Evolutionary conservation across 2,113 vertebrate species (phyloP), one percentile per base, ranked within the genome.

Genomic region (Pavo muticus): DNA sequence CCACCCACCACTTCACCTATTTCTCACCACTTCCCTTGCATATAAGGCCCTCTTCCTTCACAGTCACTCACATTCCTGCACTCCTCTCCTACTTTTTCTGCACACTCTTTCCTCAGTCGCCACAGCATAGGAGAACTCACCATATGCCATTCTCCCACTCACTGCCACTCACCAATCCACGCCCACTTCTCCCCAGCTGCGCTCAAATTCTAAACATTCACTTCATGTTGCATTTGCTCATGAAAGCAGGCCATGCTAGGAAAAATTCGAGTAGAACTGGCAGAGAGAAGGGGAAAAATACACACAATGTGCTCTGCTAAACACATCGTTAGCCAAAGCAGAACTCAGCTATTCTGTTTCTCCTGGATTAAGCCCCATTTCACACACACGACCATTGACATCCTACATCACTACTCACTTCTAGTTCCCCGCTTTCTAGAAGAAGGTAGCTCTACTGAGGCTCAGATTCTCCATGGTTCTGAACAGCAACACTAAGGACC

Each of bases 151-250:
- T 3, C 20, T 79, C 27, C 63, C 20, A 57, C 15, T 6, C n/a
- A 16, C 15, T 14, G 20, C 27, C 1, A 0, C 20, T 24, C 35
- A 32, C 14, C 17, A 67, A 37, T 9, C 9, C 8, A 1, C 0
- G 1, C 9, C 27, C 2, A 1, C 42, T 57, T 35, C 30, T 35
- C 29, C 21, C 14, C 30, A 19, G 15, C 50, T 16, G 59, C 0
- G 0, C 25, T 65, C 29, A 40, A 32, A 42, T 72, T 76, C 12
- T 18, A 57, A n/a, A 37, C 14, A 14, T 23, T 71, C 70, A 48
- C 1, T 0, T 30, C 24, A 71, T 80, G 45, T 19, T 24, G 32
- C 30, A 42, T 16, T n/a, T 59, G n/a, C n/a, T 68, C n/a, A 25
- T 6, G 13, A 29, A 20, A 27, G 17, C 16, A 16, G 5, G 40